Evolutionary conservation across 35 echinoderm and acorn worm genomes (phyloP), one percentile per base, ranked within the genome.

Genomic region (Eucidaris tribuloides): DNA sequence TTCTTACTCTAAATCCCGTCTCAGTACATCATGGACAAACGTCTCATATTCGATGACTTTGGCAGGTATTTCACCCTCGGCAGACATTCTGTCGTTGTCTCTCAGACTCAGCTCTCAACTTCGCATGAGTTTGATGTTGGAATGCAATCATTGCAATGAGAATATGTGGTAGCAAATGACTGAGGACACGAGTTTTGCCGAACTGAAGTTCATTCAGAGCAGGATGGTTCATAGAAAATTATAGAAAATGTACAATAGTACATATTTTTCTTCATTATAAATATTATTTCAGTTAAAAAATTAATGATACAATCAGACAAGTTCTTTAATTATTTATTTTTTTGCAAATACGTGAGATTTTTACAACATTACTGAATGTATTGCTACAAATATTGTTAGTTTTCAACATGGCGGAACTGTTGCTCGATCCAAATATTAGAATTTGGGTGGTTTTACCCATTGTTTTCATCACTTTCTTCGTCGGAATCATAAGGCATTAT

Each of bases 401-500:
- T 7, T 59, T 81, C 42, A 46, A 45, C 42, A 95, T 95, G 92
- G 92, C 92, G 5, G 92, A 95, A 42, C 46, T 95, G 32, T 50
- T 95, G 30, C 41, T 95, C 18, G 92, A 95, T 30, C 76, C 92
- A 78, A 95, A 95, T 79, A 95, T 95, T 61, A 59, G 92, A 62
- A 58, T 95, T 61, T 95, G 92, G 92, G 92, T 95, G 2, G 92
- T 95, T 60, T 83, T 95, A 55, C 92, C 92, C 42, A 95, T 95
- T 71, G 92, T 95, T 52, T 95, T 89, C 64, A 95, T 95, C 64
- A 95, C 92, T 35, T 95, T 95, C 46, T 95, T 95, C 81, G 92
- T 95, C n/a, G 92, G 92, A 82, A 95, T 95, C 45, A 95, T 95
- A 27, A 81, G 92, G 56, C 92, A 95, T 83, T 95, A 95, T 86